phyloP scores from a whole-genome alignment of 2,888 invertebrate genomes.

The Tinea pellionella region DNA sequence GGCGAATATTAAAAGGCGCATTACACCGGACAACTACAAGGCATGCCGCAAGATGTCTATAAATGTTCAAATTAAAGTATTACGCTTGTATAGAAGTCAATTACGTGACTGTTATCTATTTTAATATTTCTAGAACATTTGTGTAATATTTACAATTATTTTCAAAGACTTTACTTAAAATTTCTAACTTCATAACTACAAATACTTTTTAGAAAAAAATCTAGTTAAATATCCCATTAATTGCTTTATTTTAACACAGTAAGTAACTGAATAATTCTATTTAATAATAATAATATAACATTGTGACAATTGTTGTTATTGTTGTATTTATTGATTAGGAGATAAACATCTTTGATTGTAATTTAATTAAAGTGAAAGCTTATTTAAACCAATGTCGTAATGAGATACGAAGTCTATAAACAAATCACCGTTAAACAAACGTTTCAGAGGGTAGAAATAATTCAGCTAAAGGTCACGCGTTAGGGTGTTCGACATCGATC shows the following conservation, averaged over 20 bases:
- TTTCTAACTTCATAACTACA: too few relatives aligned
- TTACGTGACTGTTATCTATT: neutral
- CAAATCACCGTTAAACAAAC: constrained; percentile 48
- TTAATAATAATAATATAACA: too few relatives aligned
- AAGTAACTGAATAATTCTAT: too few relatives aligned
- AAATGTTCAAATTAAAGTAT: constrained; percentile 44
- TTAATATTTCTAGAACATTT: neutral
- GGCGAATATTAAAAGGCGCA: constrained; percentile 58
- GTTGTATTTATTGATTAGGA: too few relatives aligned
- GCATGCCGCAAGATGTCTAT: constrained; percentile 38
- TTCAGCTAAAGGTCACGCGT: constrained; percentile 62
- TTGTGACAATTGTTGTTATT: too few relatives aligned
- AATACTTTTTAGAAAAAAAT: too few relatives aligned
- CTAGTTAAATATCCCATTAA: too few relatives aligned
- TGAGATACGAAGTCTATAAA: constrained; percentile 24
- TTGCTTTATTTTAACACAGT: too few relatives aligned
- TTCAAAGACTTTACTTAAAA: too few relatives aligned
- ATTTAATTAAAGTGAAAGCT: neutral
- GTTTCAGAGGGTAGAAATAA: constrained; percentile 65
- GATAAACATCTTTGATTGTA: neutral
- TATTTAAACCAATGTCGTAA: neutral
- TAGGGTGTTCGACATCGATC: constrained; percentile 63
- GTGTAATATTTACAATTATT: too few relatives aligned
- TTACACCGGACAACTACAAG: constrained; percentile 34
- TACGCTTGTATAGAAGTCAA: neutral